Evolutionary conservation across 2,888 invertebrate species (phyloP), one percentile per base, ranked within the genome.

Genomic region (Cyclophora punctaria): DNA sequence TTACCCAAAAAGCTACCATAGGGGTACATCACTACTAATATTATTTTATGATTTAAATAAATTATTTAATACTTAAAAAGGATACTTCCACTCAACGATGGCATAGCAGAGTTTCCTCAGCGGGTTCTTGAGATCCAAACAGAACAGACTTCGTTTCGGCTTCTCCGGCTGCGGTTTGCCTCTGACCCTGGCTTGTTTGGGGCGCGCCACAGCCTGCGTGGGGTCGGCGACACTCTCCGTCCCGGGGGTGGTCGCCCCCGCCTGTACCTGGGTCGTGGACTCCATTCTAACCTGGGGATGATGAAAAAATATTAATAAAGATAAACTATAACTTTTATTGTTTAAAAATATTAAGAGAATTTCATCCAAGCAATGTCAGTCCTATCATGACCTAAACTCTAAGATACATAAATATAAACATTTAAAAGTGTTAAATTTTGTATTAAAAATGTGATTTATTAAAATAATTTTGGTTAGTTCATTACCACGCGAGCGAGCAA

Each of bases 71-170:
- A 20, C 20, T 64, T 58, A 4, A 87, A 95, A 97, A 97, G 97
- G 97, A 97, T 97, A 97, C 97, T 98, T 98, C 98, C 98, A 99
- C 88, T 99, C 99, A 55, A 98, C 97, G 67, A 99, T 94, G 75
- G 93, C 94, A 79, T 98, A 98, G 89, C 98, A 99, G 69, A 98
- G 87, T 80, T 97, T 98, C 65, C 99, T 92, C 56, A 99, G 75
- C 7, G 98, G 98, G 88, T 99, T 99, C 81, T 96, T 96, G 59
- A 98, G 91, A 59, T 93, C 92, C 60, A 99, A 90, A 80, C 98
- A 98, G 75, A 98, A 94, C 50, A 99, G 92, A 48, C 98, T 97
- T 64, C 98, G 90, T 68, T 93, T 93, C 3, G 98, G 98, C 69
- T 98, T 92, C 84, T 97, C 97, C 7, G 96, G 96, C 65, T 94